Conservation (phyloP, 1,140 invertebrate genomes). For the Arion vulgaris region DNA sequence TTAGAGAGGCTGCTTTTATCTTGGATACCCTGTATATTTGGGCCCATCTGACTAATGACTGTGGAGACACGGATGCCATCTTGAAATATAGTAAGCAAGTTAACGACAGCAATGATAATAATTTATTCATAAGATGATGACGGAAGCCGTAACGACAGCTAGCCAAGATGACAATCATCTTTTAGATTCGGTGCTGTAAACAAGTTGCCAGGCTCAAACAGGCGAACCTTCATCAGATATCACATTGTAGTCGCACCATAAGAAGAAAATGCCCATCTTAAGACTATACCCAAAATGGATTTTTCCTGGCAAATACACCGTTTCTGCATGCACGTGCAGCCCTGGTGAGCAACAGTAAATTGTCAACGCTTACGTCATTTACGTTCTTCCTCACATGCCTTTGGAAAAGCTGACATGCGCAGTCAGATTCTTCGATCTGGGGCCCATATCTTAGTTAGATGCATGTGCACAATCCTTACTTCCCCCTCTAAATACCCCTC, state of each 20-base stretch:
- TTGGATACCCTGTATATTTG: too few species aligned
- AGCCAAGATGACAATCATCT: neutral
- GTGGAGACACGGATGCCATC: too few species aligned
- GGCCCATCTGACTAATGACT: too few species aligned
- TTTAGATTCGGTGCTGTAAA: neutral
- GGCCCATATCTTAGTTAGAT: neutral
- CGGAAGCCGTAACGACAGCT: too few species aligned
- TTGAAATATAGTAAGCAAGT: too few species aligned
- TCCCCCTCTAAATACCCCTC: neutral
- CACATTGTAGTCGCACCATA: neutral
- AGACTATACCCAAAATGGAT: constrained; percentile 8
- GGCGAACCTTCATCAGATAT: neutral
- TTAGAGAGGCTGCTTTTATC: too few species aligned
- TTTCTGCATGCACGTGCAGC: neutral
- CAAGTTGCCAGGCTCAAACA: neutral
- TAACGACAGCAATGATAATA: too few species aligned
- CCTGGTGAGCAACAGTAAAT: constrained; percentile 16
- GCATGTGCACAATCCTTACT: neutral
- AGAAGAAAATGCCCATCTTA: neutral
- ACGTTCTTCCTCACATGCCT: constrained; percentile 6
- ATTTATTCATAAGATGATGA: too few species aligned
- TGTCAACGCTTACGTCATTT: neutral
- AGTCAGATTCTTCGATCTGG: constrained; percentile 7
- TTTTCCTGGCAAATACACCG: neutral
- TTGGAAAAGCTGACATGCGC: constrained; percentile 4